Conservation (phyloP, 2,888 invertebrate genomes). For the Euproctis similis region DNA sequence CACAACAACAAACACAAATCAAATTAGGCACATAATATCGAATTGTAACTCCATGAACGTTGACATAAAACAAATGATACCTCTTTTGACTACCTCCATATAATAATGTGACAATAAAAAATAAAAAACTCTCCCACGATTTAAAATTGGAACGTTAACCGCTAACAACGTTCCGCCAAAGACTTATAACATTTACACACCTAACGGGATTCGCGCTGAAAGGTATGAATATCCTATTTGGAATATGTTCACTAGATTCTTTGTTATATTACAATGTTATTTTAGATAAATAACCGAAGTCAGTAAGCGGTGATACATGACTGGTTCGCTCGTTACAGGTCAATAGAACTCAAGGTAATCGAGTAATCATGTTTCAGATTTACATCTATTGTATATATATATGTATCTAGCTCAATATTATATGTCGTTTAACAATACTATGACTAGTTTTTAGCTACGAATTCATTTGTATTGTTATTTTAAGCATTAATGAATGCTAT, state of each 20-base stretch:
- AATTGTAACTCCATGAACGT: conserved; percentile 46
- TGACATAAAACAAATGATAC: conserved; percentile 46
- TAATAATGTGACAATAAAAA: no score
- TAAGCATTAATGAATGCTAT: no score
- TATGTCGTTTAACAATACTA: no score
- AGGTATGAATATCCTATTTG: conserved; percentile 13
- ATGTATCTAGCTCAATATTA: no score
- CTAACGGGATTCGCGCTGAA: conserved; percentile 22
- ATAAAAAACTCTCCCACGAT: conserved; percentile 46
- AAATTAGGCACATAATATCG: conserved; percentile 55
- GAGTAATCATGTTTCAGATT: conserved; percentile 54
- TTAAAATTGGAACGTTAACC: conserved; percentile 33
- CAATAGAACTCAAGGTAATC: conserved; percentile 60
- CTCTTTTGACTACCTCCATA: conserved; percentile 36
- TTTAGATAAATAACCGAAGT: conserved; percentile 25
- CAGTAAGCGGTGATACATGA: conserved; percentile 22
- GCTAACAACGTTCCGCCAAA: conserved; percentile 13
- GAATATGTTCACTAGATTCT: conserved; percentile 13
- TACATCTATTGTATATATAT: conserved; percentile 24
- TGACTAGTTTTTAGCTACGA: no score
- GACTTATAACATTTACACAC: conserved; percentile 11
- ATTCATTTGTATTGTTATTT: no score
- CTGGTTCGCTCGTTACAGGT: conserved; percentile 40
- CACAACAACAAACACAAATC: conserved; percentile 48
- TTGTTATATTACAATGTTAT: conserved; percentile 17